Evolutionary conservation across 2,113 vertebrate genomes (phyloP), one percentile per base, ranked within the genome.

Genomic region (Hippocampus barbouri): DNA sequence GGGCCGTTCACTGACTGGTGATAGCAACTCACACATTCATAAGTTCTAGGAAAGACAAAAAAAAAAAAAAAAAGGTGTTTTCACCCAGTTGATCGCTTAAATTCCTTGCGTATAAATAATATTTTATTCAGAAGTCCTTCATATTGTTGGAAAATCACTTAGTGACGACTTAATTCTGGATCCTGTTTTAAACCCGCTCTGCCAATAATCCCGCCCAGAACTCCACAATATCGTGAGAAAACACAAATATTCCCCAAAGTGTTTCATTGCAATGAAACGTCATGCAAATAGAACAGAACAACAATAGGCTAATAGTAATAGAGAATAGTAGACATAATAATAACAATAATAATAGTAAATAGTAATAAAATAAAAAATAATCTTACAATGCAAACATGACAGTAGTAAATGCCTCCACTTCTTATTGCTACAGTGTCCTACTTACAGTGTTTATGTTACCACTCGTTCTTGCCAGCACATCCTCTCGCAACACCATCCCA

Each of bases 391-490:
- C 93, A 94, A 93, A 92, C 91, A 87, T 90, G 92, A 93, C 90
- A 91, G 90, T 92, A 88, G 89, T 90, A 91, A 91, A 92, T 89
- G 91, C 81, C 92, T 91, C 91, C 77, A 91, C 89, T 91, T 90
- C 85, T 90, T 96, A 94, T 93, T 94, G 93, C 94, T 96, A 93
- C 93, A 93, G 86, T 93, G 89, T 86, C 85, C 79, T 89, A 88
- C 85, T 90, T 92, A 89, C 79, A 91, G 88, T 88, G 89, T 88
- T 45, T 89, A 76, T 71, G 85, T 82, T 89, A 73, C 76, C 84
- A 88, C 89, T 91, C 60, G 57, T 72, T 80, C 73, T 74, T 78
- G 76, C 78, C 74, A 81, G 80, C 83, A 82, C 79, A 72, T 77
- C 76, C 71, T 78, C 79, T 82, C 81, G 71, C 71, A 81, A 73